Percentiles rank a stretch among this genome's conserved stretches.
phyloP scores from a whole-genome alignment of 1,140 invertebrate species.

The Trypoxylus dichotomus region DNA sequence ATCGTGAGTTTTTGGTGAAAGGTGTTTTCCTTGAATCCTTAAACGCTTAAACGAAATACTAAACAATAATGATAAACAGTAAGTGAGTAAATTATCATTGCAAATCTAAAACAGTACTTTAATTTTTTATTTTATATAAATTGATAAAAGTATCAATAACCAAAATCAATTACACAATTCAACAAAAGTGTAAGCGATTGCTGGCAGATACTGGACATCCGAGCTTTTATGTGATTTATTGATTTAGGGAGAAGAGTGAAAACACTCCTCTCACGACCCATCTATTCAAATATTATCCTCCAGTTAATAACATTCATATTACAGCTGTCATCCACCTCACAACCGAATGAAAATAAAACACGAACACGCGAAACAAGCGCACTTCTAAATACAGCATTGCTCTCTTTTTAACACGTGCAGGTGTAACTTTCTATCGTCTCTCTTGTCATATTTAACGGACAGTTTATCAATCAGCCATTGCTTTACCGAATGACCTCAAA shows the following conservation, averaged over 20 bases:
- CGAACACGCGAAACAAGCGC: background rate
- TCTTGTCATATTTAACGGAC: constrained; percentile 5
- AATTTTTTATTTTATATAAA: too few relatives aligned
- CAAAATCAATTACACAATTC: too few relatives aligned
- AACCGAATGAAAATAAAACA: constrained; percentile 34
- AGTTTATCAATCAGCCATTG: constrained; percentile 2
- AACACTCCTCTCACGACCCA: constrained; percentile 34
- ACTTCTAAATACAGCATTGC: background rate
- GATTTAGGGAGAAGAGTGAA: constrained; percentile 36
- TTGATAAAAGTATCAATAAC: too few relatives aligned
- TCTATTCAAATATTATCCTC: constrained; percentile 39
- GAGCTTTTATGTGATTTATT: constrained; percentile 36
- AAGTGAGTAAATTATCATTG: too few relatives aligned
- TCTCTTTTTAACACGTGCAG: background rate
- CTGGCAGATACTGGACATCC: too few relatives aligned
- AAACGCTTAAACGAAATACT: too few relatives aligned
- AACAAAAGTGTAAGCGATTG: too few relatives aligned
- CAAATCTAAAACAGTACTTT: too few relatives aligned
- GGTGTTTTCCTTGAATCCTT: too few relatives aligned
- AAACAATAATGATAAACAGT: too few relatives aligned
- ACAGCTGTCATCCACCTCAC: constrained; percentile 39
- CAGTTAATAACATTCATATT: constrained; percentile 40
- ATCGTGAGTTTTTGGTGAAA: too few relatives aligned
- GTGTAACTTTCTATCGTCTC: background rate
- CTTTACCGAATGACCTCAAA: constrained; percentile 26